Evolutionary conservation across 2,888 invertebrate genomes (phyloP), one percentile per base, ranked within the genome.

Genomic region (Blomia tropicalis): DNA sequence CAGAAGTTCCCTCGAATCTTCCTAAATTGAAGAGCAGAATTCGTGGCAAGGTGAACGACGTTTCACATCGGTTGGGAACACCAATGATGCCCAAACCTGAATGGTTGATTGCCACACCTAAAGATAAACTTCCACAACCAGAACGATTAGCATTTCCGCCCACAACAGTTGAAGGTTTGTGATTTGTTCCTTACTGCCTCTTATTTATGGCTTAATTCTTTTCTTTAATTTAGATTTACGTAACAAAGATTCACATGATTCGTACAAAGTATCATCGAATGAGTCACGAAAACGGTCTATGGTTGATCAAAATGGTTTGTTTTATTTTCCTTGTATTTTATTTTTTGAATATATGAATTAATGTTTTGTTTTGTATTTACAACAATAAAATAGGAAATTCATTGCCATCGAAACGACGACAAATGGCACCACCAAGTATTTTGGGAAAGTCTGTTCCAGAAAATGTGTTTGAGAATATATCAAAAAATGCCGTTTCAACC

Each of bases 61-160:
- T 84, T 65, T 83, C 84, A 5, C 82, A 82, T 66, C 77, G 81
- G 65, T 75, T 85, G 63, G 84, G 84, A 27, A 80, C 82, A 70
- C 81, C 81, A 1, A 72, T 72, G 32, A 67, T 73, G 62, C 75
- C 77, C 23, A 78, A 79, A 64, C 81, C 82, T 58, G 82, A 82
- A 64, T 87, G 85, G 85, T 78, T 87, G 64, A 77, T 80, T 67
- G 79, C 85, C 63, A 85, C 85, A 65, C 82, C 83, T 67, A 80
- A 81, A 66, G 82, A 82, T 70, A 80, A 82, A 63, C 80, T 88
- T 77, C 89, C 89, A 67, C 80, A 80, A 75, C 87, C 87, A 41
- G 82, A 82, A 69, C 82, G 83, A 72, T 82, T 85, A 68, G 85
- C 85, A 70, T 91, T 87, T 77, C 90, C 90, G 61, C 85, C 87